Conservation (phyloP, 2,888 invertebrate species). For the Cryptus viduatorius region DNA sequence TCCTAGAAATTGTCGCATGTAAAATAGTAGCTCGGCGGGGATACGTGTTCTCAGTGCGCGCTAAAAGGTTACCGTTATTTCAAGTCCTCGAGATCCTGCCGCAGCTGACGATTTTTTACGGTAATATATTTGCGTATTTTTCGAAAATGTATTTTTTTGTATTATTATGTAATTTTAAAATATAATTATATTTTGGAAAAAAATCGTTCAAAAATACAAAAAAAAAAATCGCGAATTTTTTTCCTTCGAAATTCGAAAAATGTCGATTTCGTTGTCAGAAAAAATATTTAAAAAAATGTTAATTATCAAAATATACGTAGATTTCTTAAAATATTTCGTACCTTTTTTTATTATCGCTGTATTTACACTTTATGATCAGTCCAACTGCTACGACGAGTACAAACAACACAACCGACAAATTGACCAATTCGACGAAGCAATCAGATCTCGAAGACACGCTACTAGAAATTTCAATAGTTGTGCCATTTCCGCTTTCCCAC, state of each 20-base stretch:
- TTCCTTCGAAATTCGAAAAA: background rate
- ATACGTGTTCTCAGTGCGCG: no score
- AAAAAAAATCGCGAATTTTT: no score
- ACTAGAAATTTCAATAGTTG: slow-evolving; percentile 68
- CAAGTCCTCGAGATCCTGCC: no score
- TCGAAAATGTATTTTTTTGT: no score
- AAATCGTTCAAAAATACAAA: no score
- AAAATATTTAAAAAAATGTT: background rate
- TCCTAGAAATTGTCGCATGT: no score
- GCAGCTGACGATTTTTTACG: no score
- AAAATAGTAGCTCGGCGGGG: no score
- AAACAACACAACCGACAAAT: slow-evolving; percentile 67
- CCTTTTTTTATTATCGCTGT: slow-evolving; percentile 65
- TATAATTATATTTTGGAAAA: no score
- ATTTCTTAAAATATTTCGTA: slow-evolving; percentile 6
- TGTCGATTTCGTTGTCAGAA: background rate
- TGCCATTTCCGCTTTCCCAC: slow-evolving; percentile 74
- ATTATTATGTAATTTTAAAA: no score
- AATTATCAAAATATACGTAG: background rate
- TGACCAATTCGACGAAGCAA: slow-evolving; percentile 74
- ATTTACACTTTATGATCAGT: slow-evolving; percentile 71
- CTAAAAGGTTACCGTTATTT: no score
- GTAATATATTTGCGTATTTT: no score
- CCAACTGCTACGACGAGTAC: slow-evolving; percentile 64
- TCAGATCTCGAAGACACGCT: slow-evolving; percentile 68